A percentile compares a stretch with the other conserved stretches of the same genome.
phyloP scores from a whole-genome alignment of 2,113 vertebrate genomes.

The Pelodiscus sinensis region DNA sequence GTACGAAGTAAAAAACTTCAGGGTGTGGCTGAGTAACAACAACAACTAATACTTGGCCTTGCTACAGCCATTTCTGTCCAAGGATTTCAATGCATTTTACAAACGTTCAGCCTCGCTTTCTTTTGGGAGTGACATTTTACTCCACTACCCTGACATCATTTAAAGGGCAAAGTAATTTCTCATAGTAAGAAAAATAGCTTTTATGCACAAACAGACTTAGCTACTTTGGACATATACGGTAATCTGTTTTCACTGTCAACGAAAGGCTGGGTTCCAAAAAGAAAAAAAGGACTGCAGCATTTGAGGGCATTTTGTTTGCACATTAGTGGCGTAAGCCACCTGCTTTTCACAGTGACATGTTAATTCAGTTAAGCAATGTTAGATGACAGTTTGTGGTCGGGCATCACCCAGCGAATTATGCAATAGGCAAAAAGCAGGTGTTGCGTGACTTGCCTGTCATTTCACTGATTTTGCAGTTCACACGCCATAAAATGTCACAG shows the following conservation, averaged over 20 bases:
- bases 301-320: background rate
- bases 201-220: background rate
- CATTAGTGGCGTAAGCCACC: background rate
- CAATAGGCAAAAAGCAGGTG: background rate
- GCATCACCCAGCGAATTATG: accelerated
- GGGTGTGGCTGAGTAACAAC: background rate
- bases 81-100: background rate
- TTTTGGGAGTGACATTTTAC: background rate
- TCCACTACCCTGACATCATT: background rate
- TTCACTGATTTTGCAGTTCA: accelerated
- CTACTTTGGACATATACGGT: accelerated
- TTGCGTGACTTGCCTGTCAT: background rate
- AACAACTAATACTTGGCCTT: background rate
- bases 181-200: background rate
- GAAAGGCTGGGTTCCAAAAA: accelerated
- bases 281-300: background rate
- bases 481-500: background rate
- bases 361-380: background rate
- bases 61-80: background rate
- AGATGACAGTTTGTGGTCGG: accelerated
- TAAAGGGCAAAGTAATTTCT: accelerated
- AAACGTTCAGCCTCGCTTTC: background rate
- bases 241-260: accelerated
- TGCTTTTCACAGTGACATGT: background rate
- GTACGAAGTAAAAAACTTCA: background rate